Percentiles rank a stretch among this genome's conserved stretches.
These are phyloP conservation scores for Steinernema hermaphroditum DNA, from an alignment of 2,888 invertebrate genomes.

Conservation along the genomic window DNA sequence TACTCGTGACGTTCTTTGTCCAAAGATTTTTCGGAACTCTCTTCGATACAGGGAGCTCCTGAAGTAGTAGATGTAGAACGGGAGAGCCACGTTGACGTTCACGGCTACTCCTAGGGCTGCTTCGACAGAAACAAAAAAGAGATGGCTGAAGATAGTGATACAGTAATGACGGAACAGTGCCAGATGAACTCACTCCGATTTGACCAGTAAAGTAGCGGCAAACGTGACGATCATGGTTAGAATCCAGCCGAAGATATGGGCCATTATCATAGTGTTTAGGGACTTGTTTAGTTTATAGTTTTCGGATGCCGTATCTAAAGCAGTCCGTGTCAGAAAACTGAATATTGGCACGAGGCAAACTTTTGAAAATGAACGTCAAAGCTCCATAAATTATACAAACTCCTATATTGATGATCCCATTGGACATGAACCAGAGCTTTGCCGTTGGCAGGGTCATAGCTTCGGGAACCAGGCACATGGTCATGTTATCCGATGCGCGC, in stretches of 20 bases:
- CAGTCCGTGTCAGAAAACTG: too few relatives aligned
- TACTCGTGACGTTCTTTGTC: background rate
- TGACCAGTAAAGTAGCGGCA: too few relatives aligned
- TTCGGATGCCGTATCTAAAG: too few relatives aligned
- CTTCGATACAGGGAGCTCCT: background rate
- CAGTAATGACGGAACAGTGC: too few relatives aligned
- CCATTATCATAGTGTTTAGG: too few relatives aligned
- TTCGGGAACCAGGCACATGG: background rate
- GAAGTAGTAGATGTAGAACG: slow-evolving; percentile 12
- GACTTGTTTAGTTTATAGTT: too few relatives aligned
- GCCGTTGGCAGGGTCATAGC: background rate
- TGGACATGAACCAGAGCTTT: background rate
- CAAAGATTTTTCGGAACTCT: background rate
- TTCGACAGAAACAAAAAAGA: background rate
- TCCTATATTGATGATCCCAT: background rate
- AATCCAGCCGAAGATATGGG: too few relatives aligned
- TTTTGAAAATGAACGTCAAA: background rate
- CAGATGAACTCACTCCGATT: too few relatives aligned
- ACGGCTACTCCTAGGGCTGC: background rate
- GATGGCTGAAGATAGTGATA: background rate
- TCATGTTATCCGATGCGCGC: background rate
- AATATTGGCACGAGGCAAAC: too few relatives aligned
- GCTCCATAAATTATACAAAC: background rate
- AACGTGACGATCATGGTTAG: too few relatives aligned
- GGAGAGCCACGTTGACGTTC: background rate